Evolutionary conservation across 2,113 vertebrate species (phyloP), one percentile per base, ranked within the genome.

Genomic region (Eurystomus gularis): DNA sequence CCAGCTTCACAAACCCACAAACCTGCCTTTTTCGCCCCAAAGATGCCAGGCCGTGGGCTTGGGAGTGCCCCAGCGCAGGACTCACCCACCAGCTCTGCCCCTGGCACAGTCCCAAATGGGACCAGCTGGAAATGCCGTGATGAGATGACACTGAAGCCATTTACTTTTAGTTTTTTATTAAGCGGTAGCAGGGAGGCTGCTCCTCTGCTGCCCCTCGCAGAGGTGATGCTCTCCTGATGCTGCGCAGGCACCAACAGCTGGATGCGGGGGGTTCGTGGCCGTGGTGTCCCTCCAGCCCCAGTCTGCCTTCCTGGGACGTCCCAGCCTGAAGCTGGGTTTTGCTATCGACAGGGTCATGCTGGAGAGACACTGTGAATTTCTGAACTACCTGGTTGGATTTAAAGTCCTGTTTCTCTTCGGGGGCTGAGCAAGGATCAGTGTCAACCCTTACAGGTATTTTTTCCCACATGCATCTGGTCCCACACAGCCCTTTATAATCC

Each of bases 51-150:
- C 46, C 10, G 65, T 1, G 15, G 17, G 28, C 31, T 69, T 48
- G 31, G 17, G 31, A 39, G 49, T 10, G 62, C 70, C 26, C 5
- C 0, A 1, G 31, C 26, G 20, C 8, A 2, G 44, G 54, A 26
- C 54, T 7, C 3, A 4, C 31, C 57, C 19, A 14, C 11, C 3
- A 1, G 7, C 14, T 64, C 49, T 72, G 78, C 51, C 52, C 48
- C 7, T 0, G 0, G 20, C 37, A 26, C 24, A 42, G 46, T 11
- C 29, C 0, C 0, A 16, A 26, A 17, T 0, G 52, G 44, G 29
- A 39, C n/a, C 0, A 0, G 9, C 39, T n/a, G 68, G 44, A 78
- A 61, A 39, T 0, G 0, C 7, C 3, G 35, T 0, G 25, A 29
- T 13, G 11, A 37, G 66, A 48, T 3, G 13, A 37, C 1, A 3